Conservation (phyloP, 1,140 invertebrate species). For the Psix sp. region DNA sequence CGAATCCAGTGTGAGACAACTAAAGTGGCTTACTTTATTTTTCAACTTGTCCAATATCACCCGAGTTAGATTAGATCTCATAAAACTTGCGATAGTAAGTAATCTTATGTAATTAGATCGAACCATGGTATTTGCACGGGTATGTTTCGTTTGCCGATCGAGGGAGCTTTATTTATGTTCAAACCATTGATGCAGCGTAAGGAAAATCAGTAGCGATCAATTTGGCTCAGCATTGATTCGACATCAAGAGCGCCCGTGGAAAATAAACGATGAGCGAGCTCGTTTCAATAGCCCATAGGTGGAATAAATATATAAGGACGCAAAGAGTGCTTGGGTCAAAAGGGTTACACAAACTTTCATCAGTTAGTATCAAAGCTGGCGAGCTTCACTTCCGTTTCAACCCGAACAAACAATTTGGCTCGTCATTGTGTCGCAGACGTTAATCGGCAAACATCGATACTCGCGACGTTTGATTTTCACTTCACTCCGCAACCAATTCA, state of each 20-base stretch:
- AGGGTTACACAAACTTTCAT: slow-evolving; percentile 19
- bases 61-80: too few species aligned
- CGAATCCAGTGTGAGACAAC: too few species aligned
- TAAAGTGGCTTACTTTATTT: too few species aligned
- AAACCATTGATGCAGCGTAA: too few species aligned
- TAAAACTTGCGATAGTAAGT: neutral
- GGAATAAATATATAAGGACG: slow-evolving; percentile 14
- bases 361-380: slow-evolving; percentile 20
- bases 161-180: too few species aligned
- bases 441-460: slow-evolving; percentile 52
- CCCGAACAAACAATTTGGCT: slow-evolving; percentile 36
- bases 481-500: slow-evolving; percentile 30
- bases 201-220: too few species aligned
- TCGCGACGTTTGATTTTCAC: slow-evolving; percentile 50
- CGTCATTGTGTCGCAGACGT: slow-evolving; percentile 42
- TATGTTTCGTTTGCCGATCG: too few species aligned
- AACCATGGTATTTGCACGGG: too few species aligned
- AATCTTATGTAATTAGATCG: neutral
- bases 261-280: too few species aligned
- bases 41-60: too few species aligned
- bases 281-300: slow-evolving; percentile 10
- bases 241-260: too few species aligned
- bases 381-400: slow-evolving; percentile 37
- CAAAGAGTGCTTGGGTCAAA: slow-evolving; percentile 19
- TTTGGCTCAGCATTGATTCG: too few species aligned